These are phyloP conservation scores for Hippocampus kuda DNA, from an alignment of 2,797 vertebrate genomes.

Conservation along the genomic window DNA sequence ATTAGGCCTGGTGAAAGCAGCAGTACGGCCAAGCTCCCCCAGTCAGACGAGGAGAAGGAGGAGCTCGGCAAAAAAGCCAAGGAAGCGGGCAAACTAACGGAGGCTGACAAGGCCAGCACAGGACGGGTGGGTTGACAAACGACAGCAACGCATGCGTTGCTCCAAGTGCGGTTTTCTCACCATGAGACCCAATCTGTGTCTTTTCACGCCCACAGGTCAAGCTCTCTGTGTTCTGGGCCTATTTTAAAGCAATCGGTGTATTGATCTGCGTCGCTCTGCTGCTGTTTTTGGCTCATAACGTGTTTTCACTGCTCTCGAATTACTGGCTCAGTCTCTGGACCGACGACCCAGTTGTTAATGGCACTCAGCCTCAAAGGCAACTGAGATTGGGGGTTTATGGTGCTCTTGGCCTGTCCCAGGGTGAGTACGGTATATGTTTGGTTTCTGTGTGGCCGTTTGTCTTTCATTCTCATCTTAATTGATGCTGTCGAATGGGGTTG, in stretches of 20 bases:
- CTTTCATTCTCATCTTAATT: neutral
- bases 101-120: slow-evolving; percentile 85
- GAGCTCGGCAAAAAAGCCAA: slow-evolving; percentile 32
- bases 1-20: slow-evolving; percentile 9
- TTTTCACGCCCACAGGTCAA: slow-evolving; percentile 70
- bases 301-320: slow-evolving; percentile 79
- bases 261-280: slow-evolving; percentile 77
- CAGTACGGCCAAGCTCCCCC: slow-evolving; percentile 39
- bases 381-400: slow-evolving; percentile 84
- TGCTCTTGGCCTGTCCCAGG: slow-evolving; percentile 79
- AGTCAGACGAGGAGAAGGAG: slow-evolving; percentile 33
- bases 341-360: slow-evolving; percentile 83
- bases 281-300: slow-evolving; percentile 79
- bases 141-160: neutral
- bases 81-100: slow-evolving; percentile 73
- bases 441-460: neutral
- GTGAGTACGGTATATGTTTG: slow-evolving; percentile 48
- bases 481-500: neutral
- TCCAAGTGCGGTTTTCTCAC: neutral
- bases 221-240: slow-evolving; percentile 84
- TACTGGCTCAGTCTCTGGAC: slow-evolving; percentile 97
- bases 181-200: neutral
- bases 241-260: slow-evolving; percentile 84
- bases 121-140: slow-evolving; percentile 68
- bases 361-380: slow-evolving; percentile 75